A percentile compares a stretch with the other conserved stretches of the same genome.
Evolutionary conservation across 2,888 invertebrate genomes (phyloP).

Genomic region (Clistopyga incitator): DNA sequence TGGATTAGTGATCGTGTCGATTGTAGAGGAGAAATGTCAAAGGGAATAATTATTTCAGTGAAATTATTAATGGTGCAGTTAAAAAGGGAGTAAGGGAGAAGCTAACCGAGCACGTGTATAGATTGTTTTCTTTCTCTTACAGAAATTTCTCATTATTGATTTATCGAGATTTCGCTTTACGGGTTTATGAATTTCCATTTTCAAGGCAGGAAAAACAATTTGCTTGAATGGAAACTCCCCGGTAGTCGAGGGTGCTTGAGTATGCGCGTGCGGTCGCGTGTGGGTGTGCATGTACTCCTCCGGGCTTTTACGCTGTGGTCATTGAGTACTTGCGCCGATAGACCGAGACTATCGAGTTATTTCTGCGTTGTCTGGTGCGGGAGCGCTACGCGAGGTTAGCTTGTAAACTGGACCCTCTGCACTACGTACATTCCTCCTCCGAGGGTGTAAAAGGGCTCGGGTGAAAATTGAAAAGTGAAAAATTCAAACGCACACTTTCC

Average conservation of each 20-base stretch:
- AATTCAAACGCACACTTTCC: too few relatives aligned
- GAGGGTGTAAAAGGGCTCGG: background rate
- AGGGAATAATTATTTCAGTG: background rate
- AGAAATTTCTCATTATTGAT: too few relatives aligned
- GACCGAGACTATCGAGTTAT: conserved; percentile 61
- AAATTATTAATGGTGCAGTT: background rate
- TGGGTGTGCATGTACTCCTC: conserved; percentile 1
- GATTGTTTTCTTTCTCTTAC: too few relatives aligned
- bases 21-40: background rate
- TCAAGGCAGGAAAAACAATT: background rate
- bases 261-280: background rate
- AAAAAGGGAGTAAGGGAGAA: background rate
- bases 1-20: background rate
- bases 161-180: too few relatives aligned
- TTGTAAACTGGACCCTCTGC: conserved; percentile 22
- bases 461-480: background rate
- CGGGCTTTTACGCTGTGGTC: conserved; percentile 48
- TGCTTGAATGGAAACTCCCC: background rate
- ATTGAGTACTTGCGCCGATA: conserved; percentile 61
- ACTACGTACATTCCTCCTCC: conserved; percentile 14
- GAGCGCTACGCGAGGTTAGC: conserved; percentile 1
- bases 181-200: background rate
- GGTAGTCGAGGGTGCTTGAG: background rate
- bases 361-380: conserved; percentile 48
- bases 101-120: too few relatives aligned